Evolutionary conservation across 1,140 invertebrate species (phyloP).

Genomic region (Drosophila ananassae): DNA sequence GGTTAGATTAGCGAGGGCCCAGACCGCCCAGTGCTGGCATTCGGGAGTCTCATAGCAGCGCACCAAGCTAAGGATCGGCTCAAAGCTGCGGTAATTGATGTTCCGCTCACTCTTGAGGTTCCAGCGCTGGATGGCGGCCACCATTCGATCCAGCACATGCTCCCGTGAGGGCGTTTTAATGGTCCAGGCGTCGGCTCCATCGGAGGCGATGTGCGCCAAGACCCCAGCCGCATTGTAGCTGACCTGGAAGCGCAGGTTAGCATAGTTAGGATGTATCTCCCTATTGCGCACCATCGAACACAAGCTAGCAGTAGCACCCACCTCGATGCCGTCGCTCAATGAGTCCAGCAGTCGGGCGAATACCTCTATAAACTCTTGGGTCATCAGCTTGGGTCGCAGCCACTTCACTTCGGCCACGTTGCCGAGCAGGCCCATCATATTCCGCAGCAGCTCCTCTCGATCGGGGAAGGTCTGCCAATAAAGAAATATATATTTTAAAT

Average conservation of each 20-base stretch:
- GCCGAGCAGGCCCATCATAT: slow-evolving; percentile 98
- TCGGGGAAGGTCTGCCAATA: slow-evolving; percentile 90
- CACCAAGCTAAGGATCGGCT: slow-evolving; percentile 94
- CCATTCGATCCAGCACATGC: slow-evolving; percentile 91
- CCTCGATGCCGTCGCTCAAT: slow-evolving; percentile 96
- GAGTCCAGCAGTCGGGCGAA: slow-evolving; percentile 94
- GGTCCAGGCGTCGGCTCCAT: slow-evolving; percentile 93
- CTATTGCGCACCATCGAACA: slow-evolving; percentile 37
- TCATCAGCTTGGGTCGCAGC: slow-evolving; percentile 94
- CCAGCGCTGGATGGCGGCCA: slow-evolving; percentile 94
- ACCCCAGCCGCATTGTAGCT: slow-evolving; percentile 99
- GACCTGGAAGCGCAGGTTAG: slow-evolving; percentile 86
- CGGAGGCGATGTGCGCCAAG: slow-evolving; percentile 96
- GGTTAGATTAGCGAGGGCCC: slow-evolving; percentile 98
- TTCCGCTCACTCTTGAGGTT: slow-evolving; percentile 93
- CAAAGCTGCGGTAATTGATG: slow-evolving; percentile 98
- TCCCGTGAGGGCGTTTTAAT: slow-evolving; percentile 88
- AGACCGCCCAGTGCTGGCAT: slow-evolving; percentile 98
- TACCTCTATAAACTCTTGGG: slow-evolving; percentile 91
- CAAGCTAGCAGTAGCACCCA: slow-evolving; percentile 78
- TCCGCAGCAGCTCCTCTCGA: slow-evolving; percentile 94
- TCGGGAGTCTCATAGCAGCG: slow-evolving; percentile 92
- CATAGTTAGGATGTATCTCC: slow-evolving; percentile 62
- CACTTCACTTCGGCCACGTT: slow-evolving; percentile 97
- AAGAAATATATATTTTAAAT: not conserved